Evolutionary conservation across 2,113 vertebrate species (phyloP), one percentile per base, ranked within the genome.

Genomic region (Xyrauchen texanus): DNA sequence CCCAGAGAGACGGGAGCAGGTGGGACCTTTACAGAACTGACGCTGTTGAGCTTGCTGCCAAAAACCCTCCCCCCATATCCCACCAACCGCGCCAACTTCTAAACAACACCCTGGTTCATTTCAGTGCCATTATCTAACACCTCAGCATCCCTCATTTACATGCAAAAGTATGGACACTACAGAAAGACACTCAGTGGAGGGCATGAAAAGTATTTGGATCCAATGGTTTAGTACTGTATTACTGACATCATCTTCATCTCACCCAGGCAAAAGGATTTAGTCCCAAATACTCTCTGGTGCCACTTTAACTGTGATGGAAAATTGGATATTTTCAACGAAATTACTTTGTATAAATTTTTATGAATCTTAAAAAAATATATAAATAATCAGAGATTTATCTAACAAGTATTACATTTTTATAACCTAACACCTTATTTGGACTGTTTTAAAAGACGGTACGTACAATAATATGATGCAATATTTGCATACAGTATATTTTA

Each of bases 21-120:
- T 96, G 96, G 96, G 97, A 94, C 93, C 96, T 84, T 90, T 87
- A 83, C 90, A 84, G 74, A 90, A 92, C 85, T 90, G 93, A 94
- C 65, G 64, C 65, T 67, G 46, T 76, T 89, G 83, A 90, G 90
- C 92, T 93, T 92, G 88, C 90, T 80, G 88, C 89, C 90, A 83
- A 68, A 93, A 91, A 85, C 85, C 78, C 76, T 58, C 8, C 80
- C 57, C 69, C 46, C 52, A 71, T 70, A 10, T 68, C 79, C 71
- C 13, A 52, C 73, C 62, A 68, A 76, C 73, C 68, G 8, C 34
- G 6, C 58, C 53, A 69, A 45, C 58, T 46, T 58, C 61, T n/a
- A 57, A 62, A 16, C 13, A 0, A 57, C 47, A 61, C 71, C 9
- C 53, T 15, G 16, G 7, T 21, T 70, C 68, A 21, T 79, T 70